A percentile compares a stretch with the other conserved stretches of the same genome.
phyloP scores from a whole-genome alignment of 1,140 invertebrate genomes.

The Eubasilissa regina region DNA sequence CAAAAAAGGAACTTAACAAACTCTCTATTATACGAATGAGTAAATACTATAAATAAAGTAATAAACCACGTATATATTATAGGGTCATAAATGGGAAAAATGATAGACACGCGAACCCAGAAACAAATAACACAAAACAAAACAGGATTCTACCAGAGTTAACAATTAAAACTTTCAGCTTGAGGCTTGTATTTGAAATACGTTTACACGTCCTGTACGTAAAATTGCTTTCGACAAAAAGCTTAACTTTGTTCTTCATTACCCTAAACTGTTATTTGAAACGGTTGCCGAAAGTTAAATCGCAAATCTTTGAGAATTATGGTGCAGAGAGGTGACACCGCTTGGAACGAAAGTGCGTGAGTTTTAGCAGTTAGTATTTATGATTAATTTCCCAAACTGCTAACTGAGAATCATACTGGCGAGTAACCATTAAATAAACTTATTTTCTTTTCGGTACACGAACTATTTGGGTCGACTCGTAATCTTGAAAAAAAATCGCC shows the following conservation, averaged over 20 bases:
- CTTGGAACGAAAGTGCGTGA: conserved; percentile 52
- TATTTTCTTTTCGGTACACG: conserved; percentile 36
- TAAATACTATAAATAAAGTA: too few species aligned
- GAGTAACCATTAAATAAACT: conserved; percentile 39
- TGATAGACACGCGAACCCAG: too few species aligned
- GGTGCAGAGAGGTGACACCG: conserved; percentile 42
- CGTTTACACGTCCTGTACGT: conserved; percentile 16
- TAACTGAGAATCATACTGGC: conserved; percentile 34
- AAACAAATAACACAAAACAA: too few species aligned
- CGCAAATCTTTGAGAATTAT: conserved; percentile 45
- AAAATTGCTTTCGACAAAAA: conserved; percentile 35
- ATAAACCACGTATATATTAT: too few species aligned
- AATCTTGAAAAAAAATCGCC: conserved; percentile 25
- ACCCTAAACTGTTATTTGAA: conserved; percentile 43
- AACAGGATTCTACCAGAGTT: too few species aligned
- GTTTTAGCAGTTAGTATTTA: conserved; percentile 45
- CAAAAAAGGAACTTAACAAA: too few species aligned
- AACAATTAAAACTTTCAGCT: conserved; percentile 9
- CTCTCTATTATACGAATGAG: too few species aligned
- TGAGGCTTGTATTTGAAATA: conserved; percentile 1
- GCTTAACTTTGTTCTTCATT: conserved; percentile 36
- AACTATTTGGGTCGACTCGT: conserved; percentile 34
- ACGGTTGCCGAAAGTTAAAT: conserved; percentile 46
- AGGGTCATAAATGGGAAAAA: too few species aligned
- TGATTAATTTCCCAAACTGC: conserved; percentile 40